Evolutionary conservation across 2,113 vertebrate genomes (phyloP).

Genomic region (Chlamydotis undulata): DNA sequence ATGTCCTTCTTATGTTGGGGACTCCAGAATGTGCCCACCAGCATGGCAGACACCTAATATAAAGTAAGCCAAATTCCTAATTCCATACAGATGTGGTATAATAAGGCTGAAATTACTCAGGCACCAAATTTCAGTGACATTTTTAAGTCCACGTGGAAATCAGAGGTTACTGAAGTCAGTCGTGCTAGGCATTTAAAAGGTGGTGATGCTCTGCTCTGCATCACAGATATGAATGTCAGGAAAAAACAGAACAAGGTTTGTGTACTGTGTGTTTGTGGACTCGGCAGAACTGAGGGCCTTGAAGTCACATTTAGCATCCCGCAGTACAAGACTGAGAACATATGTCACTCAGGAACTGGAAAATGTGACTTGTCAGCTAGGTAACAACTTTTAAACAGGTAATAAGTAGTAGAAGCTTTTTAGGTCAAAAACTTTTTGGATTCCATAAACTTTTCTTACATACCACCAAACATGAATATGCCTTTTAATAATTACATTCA

Average conservation of each 20-base stretch:
- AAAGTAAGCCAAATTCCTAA: not conserved
- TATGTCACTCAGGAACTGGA: not conserved
- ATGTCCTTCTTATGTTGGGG: too few relatives aligned
- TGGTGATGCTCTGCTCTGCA: not conserved
- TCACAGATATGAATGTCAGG: not conserved
- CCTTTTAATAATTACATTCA: not conserved
- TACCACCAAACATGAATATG: not conserved
- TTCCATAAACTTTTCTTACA: not conserved
- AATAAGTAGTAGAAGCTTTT: not conserved
- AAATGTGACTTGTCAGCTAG: not conserved
- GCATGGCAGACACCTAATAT: too few relatives aligned
- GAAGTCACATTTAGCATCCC: not conserved
- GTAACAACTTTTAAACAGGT: not conserved
- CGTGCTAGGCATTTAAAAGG: not conserved
- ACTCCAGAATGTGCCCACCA: too few relatives aligned
- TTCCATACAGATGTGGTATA: not conserved
- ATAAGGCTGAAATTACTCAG: not conserved
- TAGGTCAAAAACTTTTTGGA: not conserved
- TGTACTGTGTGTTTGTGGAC: fast-evolving
- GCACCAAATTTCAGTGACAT: not conserved
- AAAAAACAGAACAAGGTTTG: not conserved
- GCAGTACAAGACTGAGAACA: not conserved
- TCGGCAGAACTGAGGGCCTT: not conserved
- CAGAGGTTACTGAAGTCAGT: not conserved
- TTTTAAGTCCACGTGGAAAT: not conserved